These are phyloP conservation scores for Mesoligia furuncula DNA, from an alignment of 2,888 invertebrate species.

Conservation along the genomic window DNA sequence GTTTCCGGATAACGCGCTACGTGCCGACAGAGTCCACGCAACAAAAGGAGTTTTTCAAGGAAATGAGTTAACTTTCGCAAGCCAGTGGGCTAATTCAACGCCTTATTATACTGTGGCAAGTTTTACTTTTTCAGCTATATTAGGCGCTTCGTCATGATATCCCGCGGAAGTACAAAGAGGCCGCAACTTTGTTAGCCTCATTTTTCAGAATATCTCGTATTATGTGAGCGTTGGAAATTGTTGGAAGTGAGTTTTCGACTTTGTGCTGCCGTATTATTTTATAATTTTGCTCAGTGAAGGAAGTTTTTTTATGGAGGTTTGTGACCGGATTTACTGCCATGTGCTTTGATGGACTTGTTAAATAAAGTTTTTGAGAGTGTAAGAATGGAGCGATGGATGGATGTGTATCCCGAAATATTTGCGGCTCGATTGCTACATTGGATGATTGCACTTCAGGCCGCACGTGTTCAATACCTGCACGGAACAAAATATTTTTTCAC, in stretches of 20 bases:
- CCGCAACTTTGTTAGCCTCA: constrained; percentile 44
- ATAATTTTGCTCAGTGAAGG: constrained; percentile 26
- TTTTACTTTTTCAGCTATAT: constrained; percentile 65
- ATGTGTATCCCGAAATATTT: background rate
- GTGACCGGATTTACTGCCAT: constrained; percentile 23
- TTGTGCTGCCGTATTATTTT: constrained; percentile 40
- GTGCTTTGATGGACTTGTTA: constrained; percentile 27
- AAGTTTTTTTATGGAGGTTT: constrained; percentile 29
- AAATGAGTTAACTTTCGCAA: constrained; percentile 85
- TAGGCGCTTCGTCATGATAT: constrained; percentile 61
- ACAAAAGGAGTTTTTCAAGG: constrained; percentile 84
- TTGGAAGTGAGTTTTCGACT: constrained; percentile 52
- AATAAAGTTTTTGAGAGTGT: constrained; percentile 11
- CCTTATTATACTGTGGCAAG: constrained; percentile 56
- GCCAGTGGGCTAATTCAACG: constrained; percentile 74
- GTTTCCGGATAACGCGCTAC: constrained; percentile 78
- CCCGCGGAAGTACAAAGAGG: constrained; percentile 42
- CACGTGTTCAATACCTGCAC: background rate
- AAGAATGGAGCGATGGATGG: background rate
- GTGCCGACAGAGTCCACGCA: constrained; percentile 78
- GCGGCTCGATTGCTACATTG: constrained; percentile 1
- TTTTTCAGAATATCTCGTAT: constrained; percentile 55
- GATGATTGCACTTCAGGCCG: background rate
- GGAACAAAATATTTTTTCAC: background rate
- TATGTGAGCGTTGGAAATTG: constrained; percentile 51